phyloP scores from a whole-genome alignment of 2,113 vertebrate genomes.

The Pristiophorus japonicus region DNA sequence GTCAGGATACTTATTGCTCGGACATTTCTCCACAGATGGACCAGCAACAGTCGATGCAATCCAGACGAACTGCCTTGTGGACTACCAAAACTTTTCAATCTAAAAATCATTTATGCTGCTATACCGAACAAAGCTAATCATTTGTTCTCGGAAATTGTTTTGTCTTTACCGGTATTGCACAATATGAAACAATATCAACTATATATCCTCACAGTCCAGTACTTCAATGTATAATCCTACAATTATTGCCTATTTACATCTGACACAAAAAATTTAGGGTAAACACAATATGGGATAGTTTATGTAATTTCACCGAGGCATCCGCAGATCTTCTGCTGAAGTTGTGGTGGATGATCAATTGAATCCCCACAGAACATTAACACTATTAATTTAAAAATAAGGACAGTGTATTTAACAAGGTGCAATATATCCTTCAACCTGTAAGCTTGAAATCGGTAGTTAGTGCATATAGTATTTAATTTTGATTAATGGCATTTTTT shows the following conservation, averaged over 20 bases:
- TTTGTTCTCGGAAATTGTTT: neutral
- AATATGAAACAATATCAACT: neutral
- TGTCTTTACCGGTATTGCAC: neutral
- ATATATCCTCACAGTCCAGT: neutral
- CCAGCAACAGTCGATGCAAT: constrained; percentile 36
- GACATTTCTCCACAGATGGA: neutral
- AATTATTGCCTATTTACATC: neutral
- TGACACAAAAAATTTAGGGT: neutral
- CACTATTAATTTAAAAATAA: neutral
- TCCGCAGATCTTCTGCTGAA: neutral
- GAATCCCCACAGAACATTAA: neutral
- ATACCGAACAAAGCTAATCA: neutral
- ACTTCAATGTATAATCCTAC: neutral
- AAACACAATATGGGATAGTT: neutral
- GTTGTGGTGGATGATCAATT: neutral
- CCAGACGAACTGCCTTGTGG: constrained; percentile 32
- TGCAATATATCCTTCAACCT: neutral
- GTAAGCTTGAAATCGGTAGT: neutral
- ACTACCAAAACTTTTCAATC: constrained; percentile 40
- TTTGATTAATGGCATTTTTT: neutral
- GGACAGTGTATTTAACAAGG: neutral
- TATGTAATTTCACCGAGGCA: neutral
- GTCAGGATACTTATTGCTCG: neutral
- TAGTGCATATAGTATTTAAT: neutral
- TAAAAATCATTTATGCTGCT: neutral